phyloP scores from a whole-genome alignment of 2,797 vertebrate genomes.

The Sebastiscus albofasciatus region DNA sequence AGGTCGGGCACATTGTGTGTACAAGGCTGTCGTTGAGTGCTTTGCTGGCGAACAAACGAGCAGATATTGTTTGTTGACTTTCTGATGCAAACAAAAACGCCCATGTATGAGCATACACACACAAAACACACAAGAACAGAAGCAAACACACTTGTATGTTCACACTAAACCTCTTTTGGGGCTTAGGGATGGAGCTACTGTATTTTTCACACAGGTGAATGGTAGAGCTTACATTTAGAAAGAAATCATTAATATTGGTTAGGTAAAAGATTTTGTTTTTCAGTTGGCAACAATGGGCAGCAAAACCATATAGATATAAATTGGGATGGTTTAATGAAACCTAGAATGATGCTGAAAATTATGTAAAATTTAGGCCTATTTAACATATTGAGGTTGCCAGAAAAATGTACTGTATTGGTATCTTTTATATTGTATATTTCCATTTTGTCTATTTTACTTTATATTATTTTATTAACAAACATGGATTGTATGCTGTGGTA shows the following conservation, averaged over 20 bases:
- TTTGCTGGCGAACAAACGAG: slow-evolving; percentile 8
- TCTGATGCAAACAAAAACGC: slow-evolving; percentile 23
- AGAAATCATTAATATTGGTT: not conserved
- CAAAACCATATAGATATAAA: not conserved
- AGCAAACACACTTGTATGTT: not conserved
- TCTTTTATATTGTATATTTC: too few species aligned
- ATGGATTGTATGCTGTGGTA: not conserved
- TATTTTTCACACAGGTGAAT: not conserved
- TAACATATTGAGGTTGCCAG: not conserved
- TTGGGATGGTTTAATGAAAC: not conserved
- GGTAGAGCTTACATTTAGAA: too few species aligned
- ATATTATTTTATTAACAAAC: not conserved
- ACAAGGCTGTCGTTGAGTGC: slow-evolving; percentile 16
- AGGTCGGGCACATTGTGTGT: slow-evolving; percentile 48
- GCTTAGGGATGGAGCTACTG: not conserved
- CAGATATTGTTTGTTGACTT: slow-evolving; percentile 37
- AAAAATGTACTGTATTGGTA: not conserved
- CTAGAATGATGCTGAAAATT: too few species aligned
- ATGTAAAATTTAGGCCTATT: not conserved
- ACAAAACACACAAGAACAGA: not conserved
- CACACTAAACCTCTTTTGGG: not conserved
- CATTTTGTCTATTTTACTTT: not conserved
- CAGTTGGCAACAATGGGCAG: not conserved
- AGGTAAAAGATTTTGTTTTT: not conserved
- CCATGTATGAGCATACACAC: not conserved